Conservation (phyloP, 2,888 invertebrate genomes). For the Amiota mariae region DNA sequence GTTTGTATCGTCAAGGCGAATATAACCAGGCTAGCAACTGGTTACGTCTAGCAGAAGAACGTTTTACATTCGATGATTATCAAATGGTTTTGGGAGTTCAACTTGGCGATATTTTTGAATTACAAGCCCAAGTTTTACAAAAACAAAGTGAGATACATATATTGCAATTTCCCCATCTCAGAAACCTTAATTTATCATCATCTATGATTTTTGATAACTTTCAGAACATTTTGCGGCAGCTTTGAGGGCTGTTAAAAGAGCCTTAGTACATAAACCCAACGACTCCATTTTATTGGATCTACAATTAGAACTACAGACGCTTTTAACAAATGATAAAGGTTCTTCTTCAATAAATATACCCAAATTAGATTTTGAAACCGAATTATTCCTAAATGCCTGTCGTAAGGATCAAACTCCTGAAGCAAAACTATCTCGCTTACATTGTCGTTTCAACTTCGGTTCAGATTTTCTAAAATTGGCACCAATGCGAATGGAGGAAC, state of each 20-base stretch:
- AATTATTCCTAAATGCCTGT: conserved; percentile 52
- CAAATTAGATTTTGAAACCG: conserved; percentile 24
- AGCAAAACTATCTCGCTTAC: conserved; percentile 39
- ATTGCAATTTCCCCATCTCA: background rate
- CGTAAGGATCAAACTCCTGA: conserved; percentile 55
- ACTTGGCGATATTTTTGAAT: background rate
- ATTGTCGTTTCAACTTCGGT: conserved; percentile 66
- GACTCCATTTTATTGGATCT: conserved; percentile 50
- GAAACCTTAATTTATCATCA: conserved; percentile 36
- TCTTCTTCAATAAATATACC: background rate
- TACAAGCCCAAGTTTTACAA: background rate
- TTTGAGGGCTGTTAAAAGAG: conserved; percentile 47
- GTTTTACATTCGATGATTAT: background rate
- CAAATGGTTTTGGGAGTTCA: background rate
- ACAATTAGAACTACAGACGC: conserved; percentile 51
- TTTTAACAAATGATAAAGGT: background rate
- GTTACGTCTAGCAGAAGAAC: conserved; percentile 1
- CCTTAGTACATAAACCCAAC: conserved; percentile 43
- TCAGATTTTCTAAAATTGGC: conserved; percentile 62
- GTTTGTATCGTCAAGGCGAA: conserved; percentile 1
- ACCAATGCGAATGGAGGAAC: conserved; percentile 67
- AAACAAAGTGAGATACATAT: background rate
- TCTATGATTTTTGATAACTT: conserved; percentile 48
- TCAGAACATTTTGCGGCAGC: conserved; percentile 46
- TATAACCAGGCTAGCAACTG: conserved; percentile 6